Percentiles rank a stretch among this genome's conserved stretches.
phyloP scores from a whole-genome alignment of 2,888 invertebrate genomes.

The Synergus gifuensis region DNA sequence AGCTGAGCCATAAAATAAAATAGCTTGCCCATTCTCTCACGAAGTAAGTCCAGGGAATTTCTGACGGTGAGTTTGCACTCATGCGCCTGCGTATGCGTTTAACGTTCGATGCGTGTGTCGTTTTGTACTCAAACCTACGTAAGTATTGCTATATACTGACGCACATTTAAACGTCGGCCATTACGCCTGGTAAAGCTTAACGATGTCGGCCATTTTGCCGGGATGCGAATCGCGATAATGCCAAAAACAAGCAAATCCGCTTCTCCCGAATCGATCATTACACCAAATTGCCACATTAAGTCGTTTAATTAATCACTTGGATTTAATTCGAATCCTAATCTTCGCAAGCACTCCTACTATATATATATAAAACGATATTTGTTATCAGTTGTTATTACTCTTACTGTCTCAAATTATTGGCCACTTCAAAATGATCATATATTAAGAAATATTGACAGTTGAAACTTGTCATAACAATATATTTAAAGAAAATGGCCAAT shows the following conservation, averaged over 20 bases:
- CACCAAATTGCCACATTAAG: slow-evolving; percentile 31
- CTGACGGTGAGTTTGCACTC: slow-evolving; percentile 42
- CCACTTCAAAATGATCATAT: too few species aligned
- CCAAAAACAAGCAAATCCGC: slow-evolving; percentile 28
- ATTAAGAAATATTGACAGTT: too few species aligned
- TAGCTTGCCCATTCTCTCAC: slow-evolving; percentile 56
- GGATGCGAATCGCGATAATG: slow-evolving; percentile 16
- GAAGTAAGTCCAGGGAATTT: slow-evolving; percentile 40
- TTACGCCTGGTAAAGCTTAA: slow-evolving; percentile 25
- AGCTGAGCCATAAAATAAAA: slow-evolving; percentile 73
- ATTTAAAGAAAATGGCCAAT: too few species aligned
- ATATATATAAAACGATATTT: background rate
- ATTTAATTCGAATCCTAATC: background rate
- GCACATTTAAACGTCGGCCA: slow-evolving; percentile 33
- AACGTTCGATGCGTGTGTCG: slow-evolving; percentile 45
- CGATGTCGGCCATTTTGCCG: slow-evolving; percentile 36
- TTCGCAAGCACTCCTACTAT: background rate
- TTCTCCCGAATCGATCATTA: slow-evolving; percentile 10
- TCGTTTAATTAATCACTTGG: slow-evolving; percentile 6
- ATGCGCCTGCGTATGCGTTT: slow-evolving; percentile 39
- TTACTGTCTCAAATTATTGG: background rate
- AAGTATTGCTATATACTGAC: slow-evolving; percentile 18
- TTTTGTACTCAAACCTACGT: slow-evolving; percentile 34
- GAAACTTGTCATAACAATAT: too few species aligned
- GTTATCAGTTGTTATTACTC: too few species aligned